phyloP scores from a whole-genome alignment of 2,797 vertebrate species.

The Mus spretus region DNA sequence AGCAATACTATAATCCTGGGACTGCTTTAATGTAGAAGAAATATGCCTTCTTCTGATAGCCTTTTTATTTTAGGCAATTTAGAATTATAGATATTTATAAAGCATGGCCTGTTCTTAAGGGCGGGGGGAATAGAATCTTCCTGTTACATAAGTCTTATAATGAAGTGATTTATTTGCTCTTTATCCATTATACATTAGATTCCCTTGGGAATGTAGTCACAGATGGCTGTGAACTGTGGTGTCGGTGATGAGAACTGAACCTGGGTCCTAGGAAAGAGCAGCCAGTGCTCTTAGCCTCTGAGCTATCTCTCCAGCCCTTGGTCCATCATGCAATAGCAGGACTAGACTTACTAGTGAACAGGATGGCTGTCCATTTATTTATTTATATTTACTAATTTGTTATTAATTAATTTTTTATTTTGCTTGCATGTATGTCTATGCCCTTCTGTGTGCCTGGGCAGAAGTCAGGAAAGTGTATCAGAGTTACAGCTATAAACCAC shows the following conservation, averaged over 20 bases:
- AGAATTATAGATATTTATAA: neutral
- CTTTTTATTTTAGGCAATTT: neutral
- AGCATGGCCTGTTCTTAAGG: neutral
- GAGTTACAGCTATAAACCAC: neutral
- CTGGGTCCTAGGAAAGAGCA: neutral
- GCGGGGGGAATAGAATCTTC: neutral
- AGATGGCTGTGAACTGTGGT: neutral
- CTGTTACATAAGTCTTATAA: neutral
- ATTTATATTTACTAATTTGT: neutral
- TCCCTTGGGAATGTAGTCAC: neutral
- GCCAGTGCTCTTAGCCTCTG: neutral
- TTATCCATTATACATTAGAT: neutral
- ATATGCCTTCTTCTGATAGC: neutral
- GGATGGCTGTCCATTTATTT: neutral
- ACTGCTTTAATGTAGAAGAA: slow-evolving; percentile 47
- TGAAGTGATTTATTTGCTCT: neutral
- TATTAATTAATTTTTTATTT: neutral
- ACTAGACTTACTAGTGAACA: neutral
- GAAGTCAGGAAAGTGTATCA: no score
- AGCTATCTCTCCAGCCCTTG: neutral
- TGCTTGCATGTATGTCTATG: neutral
- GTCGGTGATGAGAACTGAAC: neutral
- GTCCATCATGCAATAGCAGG: neutral
- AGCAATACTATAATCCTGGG: slow-evolving; percentile 1
- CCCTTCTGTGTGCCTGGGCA: neutral